These are phyloP conservation scores for Drymonia ruficornis DNA, from an alignment of 2,888 invertebrate genomes.

Conservation along the genomic window DNA sequence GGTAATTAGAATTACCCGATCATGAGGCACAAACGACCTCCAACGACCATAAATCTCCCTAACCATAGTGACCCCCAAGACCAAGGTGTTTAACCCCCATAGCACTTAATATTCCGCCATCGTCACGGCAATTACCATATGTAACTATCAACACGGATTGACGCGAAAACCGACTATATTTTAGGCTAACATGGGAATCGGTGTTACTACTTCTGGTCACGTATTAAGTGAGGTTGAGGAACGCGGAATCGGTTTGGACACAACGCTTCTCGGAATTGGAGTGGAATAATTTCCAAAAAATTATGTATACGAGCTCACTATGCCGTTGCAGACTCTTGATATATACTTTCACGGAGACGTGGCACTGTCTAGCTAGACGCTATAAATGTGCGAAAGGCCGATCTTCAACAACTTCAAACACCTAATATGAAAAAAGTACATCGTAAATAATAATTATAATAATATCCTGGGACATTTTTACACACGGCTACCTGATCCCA, in stretches of 20 bases:
- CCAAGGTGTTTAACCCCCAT: slow-evolving; percentile 28
- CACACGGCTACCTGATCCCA: no score
- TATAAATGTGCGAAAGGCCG: neutral
- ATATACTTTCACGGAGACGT: slow-evolving; percentile 12
- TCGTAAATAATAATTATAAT: no score
- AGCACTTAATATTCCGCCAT: slow-evolving; percentile 44
- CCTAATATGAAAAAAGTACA: no score
- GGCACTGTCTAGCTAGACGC: slow-evolving; percentile 2
- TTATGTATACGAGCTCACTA: slow-evolving; percentile 27
- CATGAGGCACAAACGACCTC: slow-evolving; percentile 2
- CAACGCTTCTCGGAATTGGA: slow-evolving; percentile 29
- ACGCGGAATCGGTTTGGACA: slow-evolving; percentile 51
- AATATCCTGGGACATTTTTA: no score
- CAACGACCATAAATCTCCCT: slow-evolving; percentile 1
- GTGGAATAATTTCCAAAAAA: slow-evolving; percentile 44
- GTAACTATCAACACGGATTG: slow-evolving; percentile 45
- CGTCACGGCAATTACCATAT: slow-evolving; percentile 58
- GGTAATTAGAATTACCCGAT: slow-evolving; percentile 1
- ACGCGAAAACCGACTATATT: slow-evolving; percentile 39
- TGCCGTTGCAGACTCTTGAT: slow-evolving; percentile 24
- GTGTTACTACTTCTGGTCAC: slow-evolving; percentile 54
- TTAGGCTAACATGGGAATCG: slow-evolving; percentile 48
- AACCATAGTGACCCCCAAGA: slow-evolving; percentile 28
- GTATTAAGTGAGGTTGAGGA: slow-evolving; percentile 62
- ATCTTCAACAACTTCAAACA: no score